Base-by-base conservation (phyloP, 2,797 vertebrate species). In the Botia kubotai region DNA sequence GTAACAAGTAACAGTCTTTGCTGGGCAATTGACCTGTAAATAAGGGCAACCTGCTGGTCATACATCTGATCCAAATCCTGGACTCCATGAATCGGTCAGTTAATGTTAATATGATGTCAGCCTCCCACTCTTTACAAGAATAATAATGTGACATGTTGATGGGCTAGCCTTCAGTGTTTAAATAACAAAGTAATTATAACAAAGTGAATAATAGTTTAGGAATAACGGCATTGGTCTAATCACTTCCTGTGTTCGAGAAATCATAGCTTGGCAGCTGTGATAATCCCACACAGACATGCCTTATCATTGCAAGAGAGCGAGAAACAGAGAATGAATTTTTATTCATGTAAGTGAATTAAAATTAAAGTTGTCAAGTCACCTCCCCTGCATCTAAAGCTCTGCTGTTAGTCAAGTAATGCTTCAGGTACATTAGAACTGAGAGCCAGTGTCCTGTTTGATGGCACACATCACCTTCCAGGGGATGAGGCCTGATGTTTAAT, bases 11-110 rank as follows among this genome's bases (percentile, higher is more conserved):
- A 6, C 36, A 7, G 52, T 58, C 55, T 58, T 11, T 29, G 63
- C 36, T 26, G 16, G 63, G 16, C 29, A 43, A 14, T 6, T 72
- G 58, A 53, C 29, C 46, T 50, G 16, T 23, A 50, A 23, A 52
- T 68, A 29, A 63, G 33, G 39, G 58, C 76, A 76, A 78, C 52
- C 83, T 82, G 13, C 39, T 75, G 80, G 75, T 72, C 53, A 33
- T 57, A 29, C 46, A 12, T 60, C 19, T 2, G 14, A 29, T 21
- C 75, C 39, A n/a, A 67, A 19, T 53, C 13, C 11, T 46, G 29
- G 11, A 50, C 36, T 14, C 5, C 36, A n/a, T 57, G 33, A 75
- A 75, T 63, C 1, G 6, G 21, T 57, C 65, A 68, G 23, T 72
- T 48, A 6, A 63, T 63, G 43, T 73, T 60, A 43, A 52, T 43